Conservation (phyloP, 2,113 vertebrate species). For the Carlito syrichta region DNA sequence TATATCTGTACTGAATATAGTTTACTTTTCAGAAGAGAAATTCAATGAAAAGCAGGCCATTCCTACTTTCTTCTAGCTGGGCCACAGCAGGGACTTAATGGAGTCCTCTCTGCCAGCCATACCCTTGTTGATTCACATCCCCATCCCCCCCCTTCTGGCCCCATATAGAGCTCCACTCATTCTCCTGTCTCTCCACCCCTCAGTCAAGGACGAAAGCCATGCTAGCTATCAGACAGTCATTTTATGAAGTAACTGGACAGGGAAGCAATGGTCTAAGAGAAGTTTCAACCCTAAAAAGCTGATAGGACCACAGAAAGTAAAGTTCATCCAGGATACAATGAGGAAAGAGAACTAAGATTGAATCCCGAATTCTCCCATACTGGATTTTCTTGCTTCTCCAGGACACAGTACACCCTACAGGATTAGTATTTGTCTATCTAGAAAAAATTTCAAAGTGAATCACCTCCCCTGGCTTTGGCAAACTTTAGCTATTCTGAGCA, state of each 20-base stretch:
- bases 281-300: background rate
- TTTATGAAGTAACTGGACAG: background rate
- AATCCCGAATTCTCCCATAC: background rate
- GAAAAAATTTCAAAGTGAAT: background rate
- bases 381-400: slow-evolving; percentile 13
- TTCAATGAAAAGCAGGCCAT: background rate
- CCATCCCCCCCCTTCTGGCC: background rate
- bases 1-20: background rate
- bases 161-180: background rate
- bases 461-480: background rate
- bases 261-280: background rate
- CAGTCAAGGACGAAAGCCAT: background rate
- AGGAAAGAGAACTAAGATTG: background rate
- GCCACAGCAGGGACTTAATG: background rate
- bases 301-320: background rate
- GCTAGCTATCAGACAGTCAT: background rate
- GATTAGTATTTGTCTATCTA: background rate
- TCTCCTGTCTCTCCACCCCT: background rate
- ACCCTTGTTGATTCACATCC: background rate
- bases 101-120: background rate
- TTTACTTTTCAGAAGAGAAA: slow-evolving; percentile 11
- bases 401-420: background rate
- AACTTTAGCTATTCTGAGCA: slow-evolving; percentile 15
- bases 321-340: background rate
- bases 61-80: background rate